Evolutionary conservation across 2,113 vertebrate species (phyloP), one percentile per base, ranked within the genome.

Genomic region (Antechinus flavipes): DNA sequence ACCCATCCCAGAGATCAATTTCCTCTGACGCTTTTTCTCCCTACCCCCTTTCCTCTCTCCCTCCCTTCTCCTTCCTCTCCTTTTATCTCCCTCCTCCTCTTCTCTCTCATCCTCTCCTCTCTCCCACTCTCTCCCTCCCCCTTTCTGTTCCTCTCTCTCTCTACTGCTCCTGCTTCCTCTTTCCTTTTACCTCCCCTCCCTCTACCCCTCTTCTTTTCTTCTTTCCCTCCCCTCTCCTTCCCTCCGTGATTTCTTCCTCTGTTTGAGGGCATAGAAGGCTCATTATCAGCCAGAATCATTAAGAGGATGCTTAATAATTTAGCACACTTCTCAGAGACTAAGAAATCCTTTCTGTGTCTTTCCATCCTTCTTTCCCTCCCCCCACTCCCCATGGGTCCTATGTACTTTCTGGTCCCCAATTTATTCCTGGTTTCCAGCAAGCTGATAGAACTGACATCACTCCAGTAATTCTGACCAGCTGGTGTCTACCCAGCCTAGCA

Each of bases 241-340:
- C 35, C 35, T 76, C 68, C 35, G 2, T 68, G 68, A 76, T 76
- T 76, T 76, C 68, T 6, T 42, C 93, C 26, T 30, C 94, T 52
- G 5, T 54, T 42, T 90, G 50, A 42, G 76, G 35, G 3, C 30
- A 46, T 91, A 90, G 89, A 25, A 52, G 52, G 0, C 5, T 42
- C 0, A 2, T 91, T 93, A 68, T 0, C 35, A 76, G 68, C 35
- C 68, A 35, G 93, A 54, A 49, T 12, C 12, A 27, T 49, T 53
- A 84, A 91, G 12, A 46, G 52, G 54, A 58, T 76, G 61, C 93
- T 93, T 7, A 93, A 94, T 91, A 93, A 96, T 96, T 91, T 89
- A 95, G 0, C 46, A 50, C 89, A 27, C 91, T 90, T 47, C 89
- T 27, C 58, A n/a, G 94, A 91, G 76, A 35, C 84, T n/a, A 47